Conservation (phyloP, 2,113 vertebrate genomes). For the Psittacara wagleri region DNA sequence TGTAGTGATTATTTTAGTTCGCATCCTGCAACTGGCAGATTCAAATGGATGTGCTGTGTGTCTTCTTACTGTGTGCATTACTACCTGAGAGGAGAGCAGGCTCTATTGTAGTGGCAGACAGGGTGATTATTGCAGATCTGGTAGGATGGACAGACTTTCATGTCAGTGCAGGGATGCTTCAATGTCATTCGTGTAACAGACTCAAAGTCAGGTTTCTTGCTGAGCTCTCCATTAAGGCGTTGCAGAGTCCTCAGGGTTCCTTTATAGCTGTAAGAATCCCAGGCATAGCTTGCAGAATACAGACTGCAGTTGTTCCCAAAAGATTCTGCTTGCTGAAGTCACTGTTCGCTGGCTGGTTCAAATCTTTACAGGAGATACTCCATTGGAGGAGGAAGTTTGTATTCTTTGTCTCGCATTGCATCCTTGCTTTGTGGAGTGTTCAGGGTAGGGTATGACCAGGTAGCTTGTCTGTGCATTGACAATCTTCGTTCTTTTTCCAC, state of each 20-base stretch:
- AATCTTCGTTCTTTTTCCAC: neutral
- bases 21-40: neutral
- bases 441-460: neutral
- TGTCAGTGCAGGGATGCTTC: neutral
- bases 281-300: neutral
- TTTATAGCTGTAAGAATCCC: neutral
- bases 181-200: neutral
- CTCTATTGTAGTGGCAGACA: neutral
- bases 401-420: neutral
- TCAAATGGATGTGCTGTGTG: neutral
- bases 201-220: neutral
- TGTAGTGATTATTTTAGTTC: neutral
- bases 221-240: fast-evolving
- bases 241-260: neutral
- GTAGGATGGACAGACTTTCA: neutral
- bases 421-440: neutral
- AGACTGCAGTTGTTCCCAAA: neutral
- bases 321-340: neutral
- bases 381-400: neutral
- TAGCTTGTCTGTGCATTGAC: fast-evolving
- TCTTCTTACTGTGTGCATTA: neutral
- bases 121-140: neutral
- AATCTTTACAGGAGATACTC: neutral
- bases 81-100: neutral
- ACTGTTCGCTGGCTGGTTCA: neutral